Evolutionary conservation across 2,797 vertebrate genomes (phyloP), one percentile per base, ranked within the genome.

Genomic region (Malurus splendens): DNA sequence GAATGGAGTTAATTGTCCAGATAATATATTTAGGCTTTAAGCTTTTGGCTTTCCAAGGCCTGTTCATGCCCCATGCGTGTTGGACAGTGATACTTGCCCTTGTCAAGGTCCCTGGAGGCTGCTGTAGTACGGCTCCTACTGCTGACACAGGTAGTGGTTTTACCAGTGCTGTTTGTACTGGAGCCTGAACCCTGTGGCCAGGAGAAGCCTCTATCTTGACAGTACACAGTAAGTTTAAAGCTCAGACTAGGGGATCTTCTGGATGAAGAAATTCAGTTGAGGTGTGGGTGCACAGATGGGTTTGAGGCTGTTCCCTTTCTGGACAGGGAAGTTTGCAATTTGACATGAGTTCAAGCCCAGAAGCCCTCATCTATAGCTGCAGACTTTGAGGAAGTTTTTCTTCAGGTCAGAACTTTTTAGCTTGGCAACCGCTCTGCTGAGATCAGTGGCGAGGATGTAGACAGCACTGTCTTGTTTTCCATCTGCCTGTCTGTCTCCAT

Each of bases 401-500:
- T 72, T 57, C 61, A 41, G 89, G 87, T 82, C 86, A 82, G 67
- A 93, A 93, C 89, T 89, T 95, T 73, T 79, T n/a, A 42, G 47
- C 64, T 94, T 95, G 95, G 92, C 92, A 94, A 18, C 36, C 0
- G 0, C 89, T 93, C 50, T 82, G 64, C 77, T 86, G 82, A 93
- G 87, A 86, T 90, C 82, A 82, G 36, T 88, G 82, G 82, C 1
- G 38, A 87, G 87, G 92, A 92, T 93, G 71, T 83, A 93, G 92
- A 94, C 95, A 90, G 87, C 2, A 5, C 77, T 93, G 79, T 64
- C 94, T 89, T 92, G 72, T 90, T 91, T 94, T 92, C 95, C 93
- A 91, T 92, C 91, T 92, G 94, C 84, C 86, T 87, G 87, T 95
- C 93, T 95, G 77, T 90, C 90, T 93, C 92, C 94, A 93, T 95